phyloP scores from a whole-genome alignment of 2,113 vertebrate genomes.

The Amblyornis subalaris region DNA sequence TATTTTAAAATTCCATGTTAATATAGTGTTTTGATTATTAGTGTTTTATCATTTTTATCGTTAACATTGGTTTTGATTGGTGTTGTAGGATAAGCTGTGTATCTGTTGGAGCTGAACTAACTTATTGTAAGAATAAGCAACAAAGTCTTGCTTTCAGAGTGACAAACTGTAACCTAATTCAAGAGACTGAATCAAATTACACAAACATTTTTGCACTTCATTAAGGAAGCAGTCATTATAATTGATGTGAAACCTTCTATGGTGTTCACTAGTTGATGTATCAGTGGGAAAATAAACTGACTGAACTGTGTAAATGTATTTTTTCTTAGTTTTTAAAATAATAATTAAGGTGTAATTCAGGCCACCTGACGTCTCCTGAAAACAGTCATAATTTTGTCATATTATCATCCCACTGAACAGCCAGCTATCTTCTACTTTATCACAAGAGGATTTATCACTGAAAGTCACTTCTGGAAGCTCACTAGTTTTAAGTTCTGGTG shows the following conservation, averaged over 20 bases:
- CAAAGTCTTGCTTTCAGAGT: constrained; percentile 41
- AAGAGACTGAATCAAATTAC: constrained; percentile 48
- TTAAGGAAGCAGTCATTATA: constrained; percentile 51
- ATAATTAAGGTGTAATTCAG: constrained; percentile 38
- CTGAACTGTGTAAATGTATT: constrained; percentile 12
- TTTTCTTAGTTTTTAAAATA: neutral
- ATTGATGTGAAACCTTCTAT: constrained; percentile 56
- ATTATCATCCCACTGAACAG: neutral
- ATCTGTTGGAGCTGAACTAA: constrained; percentile 17
- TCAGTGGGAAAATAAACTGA: constrained; percentile 15
- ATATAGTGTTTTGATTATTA: neutral
- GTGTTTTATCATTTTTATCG: neutral
- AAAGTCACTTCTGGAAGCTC: neutral
- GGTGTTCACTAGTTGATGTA: constrained; percentile 26
- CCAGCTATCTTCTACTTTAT: neutral
- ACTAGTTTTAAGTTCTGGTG: neutral
- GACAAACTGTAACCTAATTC: constrained; percentile 50
- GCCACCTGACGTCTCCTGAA: neutral
- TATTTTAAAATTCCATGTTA: constrained; percentile 25
- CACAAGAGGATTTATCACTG: neutral
- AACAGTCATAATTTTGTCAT: neutral
- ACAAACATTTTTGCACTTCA: constrained; percentile 57
- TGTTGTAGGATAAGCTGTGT: neutral
- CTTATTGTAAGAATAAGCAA: constrained; percentile 16
- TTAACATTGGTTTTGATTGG: constrained; percentile 14